phyloP scores from a whole-genome alignment of 2,113 vertebrate genomes.

The Anoura caudifer region DNA sequence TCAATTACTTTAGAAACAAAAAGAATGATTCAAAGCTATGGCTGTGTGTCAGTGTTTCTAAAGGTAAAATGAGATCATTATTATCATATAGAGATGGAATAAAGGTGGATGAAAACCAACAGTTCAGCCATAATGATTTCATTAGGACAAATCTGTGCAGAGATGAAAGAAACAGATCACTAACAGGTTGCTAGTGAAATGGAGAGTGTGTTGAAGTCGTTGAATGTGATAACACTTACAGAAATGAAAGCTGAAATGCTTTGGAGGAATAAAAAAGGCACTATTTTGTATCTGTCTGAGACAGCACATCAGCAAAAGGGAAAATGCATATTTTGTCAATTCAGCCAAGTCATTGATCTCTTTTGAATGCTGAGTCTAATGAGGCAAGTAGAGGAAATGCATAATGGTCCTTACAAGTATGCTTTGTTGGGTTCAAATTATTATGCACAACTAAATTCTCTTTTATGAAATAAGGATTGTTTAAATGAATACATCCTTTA shows the following conservation, averaged over 20 bases:
- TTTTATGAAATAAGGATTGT: slow-evolving; percentile 44
- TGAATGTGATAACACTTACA: slow-evolving; percentile 74
- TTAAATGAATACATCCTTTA: not conserved
- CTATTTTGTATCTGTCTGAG: slow-evolving; percentile 66
- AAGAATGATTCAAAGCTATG: slow-evolving; percentile 68
- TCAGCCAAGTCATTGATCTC: slow-evolving; percentile 75
- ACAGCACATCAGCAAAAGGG: slow-evolving; percentile 47
- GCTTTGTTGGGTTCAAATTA: slow-evolving; percentile 55
- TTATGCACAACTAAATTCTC: slow-evolving; percentile 42
- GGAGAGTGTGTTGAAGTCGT: slow-evolving; percentile 64
- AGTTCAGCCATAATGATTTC: slow-evolving; percentile 79
- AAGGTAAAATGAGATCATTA: slow-evolving; percentile 81
- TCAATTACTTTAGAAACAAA: slow-evolving; percentile 76
- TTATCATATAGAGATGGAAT: slow-evolving; percentile 62
- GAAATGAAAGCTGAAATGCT: slow-evolving; percentile 76
- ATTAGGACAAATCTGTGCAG: slow-evolving; percentile 73
- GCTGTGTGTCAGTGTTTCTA: slow-evolving; percentile 69
- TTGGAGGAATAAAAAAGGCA: slow-evolving; percentile 63
- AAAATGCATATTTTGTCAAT: slow-evolving; percentile 75
- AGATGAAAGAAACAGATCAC: slow-evolving; percentile 80
- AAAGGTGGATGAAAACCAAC: slow-evolving; percentile 73
- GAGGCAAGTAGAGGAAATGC: slow-evolving; percentile 72
- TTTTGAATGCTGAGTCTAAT: slow-evolving; percentile 73
- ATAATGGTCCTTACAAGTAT: slow-evolving; percentile 43
- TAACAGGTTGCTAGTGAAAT: slow-evolving; percentile 75